phyloP scores from a whole-genome alignment of 2,888 invertebrate genomes.

The Drosophila infuscata region DNA sequence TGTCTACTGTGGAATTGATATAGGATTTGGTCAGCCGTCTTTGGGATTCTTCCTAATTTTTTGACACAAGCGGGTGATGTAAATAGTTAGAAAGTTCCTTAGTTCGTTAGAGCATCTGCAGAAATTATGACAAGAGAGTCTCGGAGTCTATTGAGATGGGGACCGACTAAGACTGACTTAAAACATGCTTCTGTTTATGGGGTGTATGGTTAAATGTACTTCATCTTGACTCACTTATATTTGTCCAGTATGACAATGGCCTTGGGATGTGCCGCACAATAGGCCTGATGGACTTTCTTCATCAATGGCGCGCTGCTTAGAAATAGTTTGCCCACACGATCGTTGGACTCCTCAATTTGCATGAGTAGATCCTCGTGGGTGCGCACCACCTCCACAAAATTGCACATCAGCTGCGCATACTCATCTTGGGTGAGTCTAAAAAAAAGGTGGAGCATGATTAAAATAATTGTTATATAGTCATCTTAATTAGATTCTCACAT shows the following conservation, averaged over 20 bases:
- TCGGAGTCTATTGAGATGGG: neutral
- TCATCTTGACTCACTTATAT: constrained; percentile 89
- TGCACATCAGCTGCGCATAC: constrained; percentile 94
- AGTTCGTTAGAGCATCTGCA: too few species aligned
- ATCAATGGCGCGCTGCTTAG: constrained; percentile 93
- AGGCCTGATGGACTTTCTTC: constrained; percentile 93
- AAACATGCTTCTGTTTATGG: neutral
- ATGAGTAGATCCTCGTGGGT: constrained; percentile 93
- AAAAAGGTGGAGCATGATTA: constrained; percentile 40
- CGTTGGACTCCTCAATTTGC: constrained; percentile 92
- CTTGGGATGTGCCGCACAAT: constrained; percentile 97
- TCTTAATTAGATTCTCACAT: constrained; percentile 86
- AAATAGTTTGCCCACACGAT: constrained; percentile 95
- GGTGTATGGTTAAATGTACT: neutral
- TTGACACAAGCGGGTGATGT: too few species aligned
- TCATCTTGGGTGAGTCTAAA: constrained; percentile 92
- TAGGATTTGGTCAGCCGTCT: too few species aligned
- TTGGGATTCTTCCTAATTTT: too few species aligned
- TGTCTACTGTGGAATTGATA: too few species aligned
- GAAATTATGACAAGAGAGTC: neutral
- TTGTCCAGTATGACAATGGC: constrained; percentile 97
- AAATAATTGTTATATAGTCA: rapidly evolving
- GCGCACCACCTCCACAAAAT: constrained; percentile 94
- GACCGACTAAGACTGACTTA: neutral
- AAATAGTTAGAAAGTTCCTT: too few species aligned